Conservation (phyloP, 1,140 invertebrate genomes). For the Phortica variegata region DNA sequence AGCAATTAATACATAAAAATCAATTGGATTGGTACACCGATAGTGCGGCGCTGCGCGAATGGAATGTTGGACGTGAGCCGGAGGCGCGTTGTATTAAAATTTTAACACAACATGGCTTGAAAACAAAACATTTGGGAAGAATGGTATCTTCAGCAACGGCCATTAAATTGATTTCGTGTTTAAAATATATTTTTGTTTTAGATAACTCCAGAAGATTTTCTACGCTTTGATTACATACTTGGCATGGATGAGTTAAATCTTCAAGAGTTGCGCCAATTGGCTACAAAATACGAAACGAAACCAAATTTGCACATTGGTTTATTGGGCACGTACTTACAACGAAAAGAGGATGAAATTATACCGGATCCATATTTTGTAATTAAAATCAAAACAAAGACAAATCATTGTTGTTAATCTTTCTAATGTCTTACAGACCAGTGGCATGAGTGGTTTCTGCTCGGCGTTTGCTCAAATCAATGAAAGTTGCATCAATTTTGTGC, state of each 20-base stretch:
- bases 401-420: background rate
- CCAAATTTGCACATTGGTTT: constrained; percentile 70
- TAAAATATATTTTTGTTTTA: constrained; percentile 55
- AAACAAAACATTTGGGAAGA: constrained; percentile 68
- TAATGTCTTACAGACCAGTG: constrained; percentile 21
- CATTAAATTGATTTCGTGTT: background rate
- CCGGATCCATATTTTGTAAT: constrained; percentile 84
- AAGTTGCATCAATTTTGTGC: constrained; percentile 40
- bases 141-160: constrained; percentile 57
- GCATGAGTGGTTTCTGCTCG: constrained; percentile 33
- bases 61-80: constrained; percentile 79
- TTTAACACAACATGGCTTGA: constrained; percentile 65
- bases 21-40: constrained; percentile 78
- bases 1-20: constrained; percentile 66
- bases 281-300: constrained; percentile 56
- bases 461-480: constrained; percentile 35
- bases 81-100: constrained; percentile 71
- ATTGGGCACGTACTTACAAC: constrained; percentile 77
- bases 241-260: constrained; percentile 87
- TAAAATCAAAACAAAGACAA: background rate
- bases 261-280: constrained; percentile 63
- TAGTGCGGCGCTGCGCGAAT: constrained; percentile 80
- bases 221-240: constrained; percentile 80
- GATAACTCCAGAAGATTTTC: constrained; percentile 73
- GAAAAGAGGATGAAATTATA: constrained; percentile 72